Evolutionary conservation across 2,888 invertebrate species (phyloP).

Genomic region (Lasioglossum figueresi): DNA sequence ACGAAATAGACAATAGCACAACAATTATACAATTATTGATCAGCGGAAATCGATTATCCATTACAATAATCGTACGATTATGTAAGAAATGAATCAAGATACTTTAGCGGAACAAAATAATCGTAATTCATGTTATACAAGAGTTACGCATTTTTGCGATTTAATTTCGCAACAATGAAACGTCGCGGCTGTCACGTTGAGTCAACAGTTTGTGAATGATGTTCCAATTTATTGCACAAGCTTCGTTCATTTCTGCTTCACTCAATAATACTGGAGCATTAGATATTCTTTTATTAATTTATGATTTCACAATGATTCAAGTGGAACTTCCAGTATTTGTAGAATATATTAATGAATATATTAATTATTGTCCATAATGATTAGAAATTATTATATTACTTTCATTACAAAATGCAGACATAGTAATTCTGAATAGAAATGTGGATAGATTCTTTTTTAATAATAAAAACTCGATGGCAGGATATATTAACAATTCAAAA

Average conservation of each 20-base stretch:
- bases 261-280: neutral
- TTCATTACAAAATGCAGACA: neutral
- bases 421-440: neutral
- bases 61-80: slow-evolving; percentile 34
- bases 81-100: neutral
- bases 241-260: neutral
- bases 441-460: neutral
- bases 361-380: neutral
- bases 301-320: neutral
- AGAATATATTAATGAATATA: neutral
- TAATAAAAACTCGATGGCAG: neutral
- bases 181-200: neutral
- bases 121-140: neutral
- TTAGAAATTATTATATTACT: neutral
- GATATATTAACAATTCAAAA: neutral
- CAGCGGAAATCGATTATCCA: slow-evolving; percentile 11
- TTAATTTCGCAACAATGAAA: neutral
- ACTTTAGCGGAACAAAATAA: neutral
- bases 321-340: neutral
- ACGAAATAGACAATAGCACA: neutral
- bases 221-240: neutral
- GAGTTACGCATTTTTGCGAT: neutral
- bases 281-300: neutral
- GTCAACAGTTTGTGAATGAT: neutral
- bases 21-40: slow-evolving; percentile 14